Percentiles rank a stretch among this genome's conserved stretches.
Conservation (phyloP, 2,888 invertebrate species). For the Odontomyia ornata region DNA sequence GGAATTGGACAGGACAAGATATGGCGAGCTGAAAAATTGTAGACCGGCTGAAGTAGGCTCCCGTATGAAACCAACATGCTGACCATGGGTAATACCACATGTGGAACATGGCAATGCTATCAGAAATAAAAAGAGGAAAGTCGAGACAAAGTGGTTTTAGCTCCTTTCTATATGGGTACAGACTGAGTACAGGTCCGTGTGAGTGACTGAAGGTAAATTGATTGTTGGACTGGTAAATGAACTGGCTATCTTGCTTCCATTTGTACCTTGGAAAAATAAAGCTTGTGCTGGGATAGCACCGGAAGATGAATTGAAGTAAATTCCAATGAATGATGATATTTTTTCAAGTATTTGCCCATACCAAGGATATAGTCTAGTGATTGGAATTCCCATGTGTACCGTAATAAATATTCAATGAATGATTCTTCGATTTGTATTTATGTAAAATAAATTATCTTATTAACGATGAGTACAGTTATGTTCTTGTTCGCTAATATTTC, state of each 20-base stretch:
- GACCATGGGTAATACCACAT: slow-evolving; percentile 9
- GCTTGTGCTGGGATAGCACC: neutral
- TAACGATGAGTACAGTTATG: too few relatives aligned
- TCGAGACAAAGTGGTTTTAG: slow-evolving; percentile 28
- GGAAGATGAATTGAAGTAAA: neutral
- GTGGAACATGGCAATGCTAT: neutral
- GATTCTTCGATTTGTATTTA: too few relatives aligned
- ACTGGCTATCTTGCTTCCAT: neutral
- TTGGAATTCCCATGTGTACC: too few relatives aligned
- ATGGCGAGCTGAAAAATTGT: neutral
- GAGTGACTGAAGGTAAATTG: slow-evolving; percentile 14
- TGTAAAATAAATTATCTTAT: too few relatives aligned
- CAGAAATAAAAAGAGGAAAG: neutral
- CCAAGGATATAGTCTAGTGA: too few relatives aligned
- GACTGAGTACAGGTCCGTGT: neutral
- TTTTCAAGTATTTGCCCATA: too few relatives aligned
- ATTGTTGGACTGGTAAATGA: slow-evolving; percentile 7
- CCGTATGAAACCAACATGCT: neutral
- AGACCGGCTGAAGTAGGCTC: neutral
- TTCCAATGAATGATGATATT: too few relatives aligned
- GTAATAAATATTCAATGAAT: too few relatives aligned
- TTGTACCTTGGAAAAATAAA: neutral
- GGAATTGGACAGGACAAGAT: neutral
- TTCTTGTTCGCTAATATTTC: too few relatives aligned
- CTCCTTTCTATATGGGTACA: neutral